phyloP scores from a whole-genome alignment of 2,113 vertebrate genomes.

The Tragelaphus buxtoni region DNA sequence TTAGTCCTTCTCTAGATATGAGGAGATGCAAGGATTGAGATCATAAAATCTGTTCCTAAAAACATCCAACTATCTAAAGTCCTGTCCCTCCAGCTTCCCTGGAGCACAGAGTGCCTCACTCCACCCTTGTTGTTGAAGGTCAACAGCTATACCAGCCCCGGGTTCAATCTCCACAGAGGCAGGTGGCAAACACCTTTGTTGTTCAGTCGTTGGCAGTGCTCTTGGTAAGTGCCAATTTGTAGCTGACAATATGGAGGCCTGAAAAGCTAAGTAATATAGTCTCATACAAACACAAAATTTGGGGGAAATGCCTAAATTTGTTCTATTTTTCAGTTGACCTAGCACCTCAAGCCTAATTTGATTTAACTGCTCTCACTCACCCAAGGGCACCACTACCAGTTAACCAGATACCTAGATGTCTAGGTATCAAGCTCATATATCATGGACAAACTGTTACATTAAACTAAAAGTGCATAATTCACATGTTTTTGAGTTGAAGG shows the following conservation, averaged over 20 bases:
- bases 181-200: background rate
- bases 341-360: background rate
- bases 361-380: background rate
- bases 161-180: background rate
- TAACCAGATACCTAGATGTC: background rate
- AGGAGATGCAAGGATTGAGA: background rate
- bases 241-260: background rate
- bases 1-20: background rate
- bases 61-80: background rate
- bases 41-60: background rate
- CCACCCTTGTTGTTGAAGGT: background rate
- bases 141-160: fast-evolving
- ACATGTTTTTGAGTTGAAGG: background rate
- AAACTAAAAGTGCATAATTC: background rate
- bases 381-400: background rate
- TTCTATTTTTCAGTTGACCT: background rate
- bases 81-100: background rate
- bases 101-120: background rate
- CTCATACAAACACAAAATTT: background rate
- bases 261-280: background rate
- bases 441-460: background rate
- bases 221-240: background rate
- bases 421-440: background rate
- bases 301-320: background rate
- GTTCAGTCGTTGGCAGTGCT: fast-evolving